Evolutionary conservation across 2,797 vertebrate species (phyloP).

Genomic region (Phrynocephalus guinanensis): DNA sequence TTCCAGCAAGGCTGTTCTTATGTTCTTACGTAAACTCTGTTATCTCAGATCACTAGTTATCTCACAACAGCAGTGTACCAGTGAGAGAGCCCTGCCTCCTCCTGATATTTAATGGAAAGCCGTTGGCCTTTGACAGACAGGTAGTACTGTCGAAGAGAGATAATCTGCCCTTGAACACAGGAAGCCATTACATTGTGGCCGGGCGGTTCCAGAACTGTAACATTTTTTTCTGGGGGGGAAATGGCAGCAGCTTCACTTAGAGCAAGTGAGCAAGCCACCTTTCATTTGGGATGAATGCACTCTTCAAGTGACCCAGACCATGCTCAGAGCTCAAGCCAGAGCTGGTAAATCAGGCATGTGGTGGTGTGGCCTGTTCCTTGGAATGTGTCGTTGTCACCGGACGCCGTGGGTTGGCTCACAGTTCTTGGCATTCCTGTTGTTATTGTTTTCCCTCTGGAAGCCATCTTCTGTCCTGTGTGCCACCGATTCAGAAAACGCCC

Average conservation of each 20-base stretch:
- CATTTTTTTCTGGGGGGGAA: neutral
- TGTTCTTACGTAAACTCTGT: too few species aligned
- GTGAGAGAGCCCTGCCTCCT: too few species aligned
- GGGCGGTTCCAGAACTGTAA: neutral
- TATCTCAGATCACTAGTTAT: neutral
- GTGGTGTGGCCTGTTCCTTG: neutral
- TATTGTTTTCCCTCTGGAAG: neutral
- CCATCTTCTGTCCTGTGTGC: slow-evolving; percentile 26
- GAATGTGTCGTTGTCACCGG: neutral
- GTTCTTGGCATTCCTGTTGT: neutral
- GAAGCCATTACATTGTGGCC: neutral
- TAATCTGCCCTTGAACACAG: neutral
- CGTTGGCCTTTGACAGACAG: neutral
- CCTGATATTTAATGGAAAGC: too few species aligned
- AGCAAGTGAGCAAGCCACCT: neutral
- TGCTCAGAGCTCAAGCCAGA: neutral
- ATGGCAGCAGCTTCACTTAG: neutral
- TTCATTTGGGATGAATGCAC: neutral
- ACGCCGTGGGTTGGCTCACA: neutral
- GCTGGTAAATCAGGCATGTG: neutral
- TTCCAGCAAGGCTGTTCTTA: too few species aligned
- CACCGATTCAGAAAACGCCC: slow-evolving; percentile 27
- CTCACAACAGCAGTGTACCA: neutral
- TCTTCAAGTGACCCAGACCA: neutral
- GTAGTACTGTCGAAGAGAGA: neutral